These are phyloP conservation scores for Sitta carolinensis DNA, from an alignment of 2,797 vertebrate genomes.

Conservation along the genomic window DNA sequence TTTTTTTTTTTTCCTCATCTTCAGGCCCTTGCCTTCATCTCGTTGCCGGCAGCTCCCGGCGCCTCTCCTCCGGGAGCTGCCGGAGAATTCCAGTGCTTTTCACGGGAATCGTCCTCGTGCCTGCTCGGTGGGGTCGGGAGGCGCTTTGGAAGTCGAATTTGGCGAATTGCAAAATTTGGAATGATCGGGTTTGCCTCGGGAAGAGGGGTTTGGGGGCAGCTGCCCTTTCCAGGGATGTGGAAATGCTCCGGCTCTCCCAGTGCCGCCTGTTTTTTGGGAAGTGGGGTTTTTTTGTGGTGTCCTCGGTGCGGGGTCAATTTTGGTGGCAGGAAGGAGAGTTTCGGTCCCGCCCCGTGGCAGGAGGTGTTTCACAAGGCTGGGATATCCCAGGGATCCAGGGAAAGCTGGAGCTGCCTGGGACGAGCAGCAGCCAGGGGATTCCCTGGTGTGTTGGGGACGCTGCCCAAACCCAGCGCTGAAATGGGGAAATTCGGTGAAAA, in stretches of 20 bases:
- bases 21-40: background rate
- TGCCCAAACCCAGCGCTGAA: accelerated
- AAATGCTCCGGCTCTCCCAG: background rate
- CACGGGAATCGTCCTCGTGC: accelerated
- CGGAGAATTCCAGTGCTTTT: accelerated
- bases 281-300: background rate
- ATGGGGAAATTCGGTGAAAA: background rate
- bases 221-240: accelerated
- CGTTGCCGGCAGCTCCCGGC: background rate
- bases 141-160: accelerated
- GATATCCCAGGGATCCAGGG: accelerated
- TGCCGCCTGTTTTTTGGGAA: accelerated
- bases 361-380: accelerated
- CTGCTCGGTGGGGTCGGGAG: accelerated
- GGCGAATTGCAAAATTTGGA: accelerated
- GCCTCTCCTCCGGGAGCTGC: background rate
- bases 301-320: accelerated
- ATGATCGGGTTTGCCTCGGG: accelerated
- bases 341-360: accelerated
- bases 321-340: accelerated
- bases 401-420: accelerated
- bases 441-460: background rate
- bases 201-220: background rate
- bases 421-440: accelerated
- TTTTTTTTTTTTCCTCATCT: background rate